These are phyloP conservation scores for Eurois occulta DNA, from an alignment of 2,888 invertebrate genomes.

Conservation along the genomic window DNA sequence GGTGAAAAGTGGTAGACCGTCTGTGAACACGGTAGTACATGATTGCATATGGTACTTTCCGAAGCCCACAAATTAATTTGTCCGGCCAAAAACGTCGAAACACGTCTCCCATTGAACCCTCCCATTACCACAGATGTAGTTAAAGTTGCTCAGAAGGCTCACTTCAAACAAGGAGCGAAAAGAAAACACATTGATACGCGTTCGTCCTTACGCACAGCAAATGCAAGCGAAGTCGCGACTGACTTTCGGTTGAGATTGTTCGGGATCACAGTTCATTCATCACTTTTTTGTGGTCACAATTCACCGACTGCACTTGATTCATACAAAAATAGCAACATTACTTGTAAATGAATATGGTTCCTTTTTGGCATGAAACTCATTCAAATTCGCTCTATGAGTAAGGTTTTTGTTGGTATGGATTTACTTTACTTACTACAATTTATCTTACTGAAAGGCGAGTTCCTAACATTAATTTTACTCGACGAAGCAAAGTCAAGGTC, in stretches of 20 bases:
- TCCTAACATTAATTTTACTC: neutral
- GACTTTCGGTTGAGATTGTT: neutral
- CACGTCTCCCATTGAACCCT: conserved; percentile 44
- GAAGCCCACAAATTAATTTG: conserved; percentile 57
- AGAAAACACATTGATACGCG: neutral
- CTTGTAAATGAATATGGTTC: neutral
- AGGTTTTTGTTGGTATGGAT: neutral
- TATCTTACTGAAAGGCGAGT: neutral
- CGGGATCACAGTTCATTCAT: too few relatives aligned
- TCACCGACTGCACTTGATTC: neutral
- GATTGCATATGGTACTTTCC: neutral
- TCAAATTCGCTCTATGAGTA: neutral
- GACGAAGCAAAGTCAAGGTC: neutral
- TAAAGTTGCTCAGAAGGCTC: neutral
- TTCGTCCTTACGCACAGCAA: neutral
- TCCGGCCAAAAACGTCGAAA: conserved; percentile 52
- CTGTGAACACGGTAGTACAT: too few relatives aligned
- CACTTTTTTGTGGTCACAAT: neutral
- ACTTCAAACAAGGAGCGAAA: neutral
- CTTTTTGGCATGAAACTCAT: neutral
- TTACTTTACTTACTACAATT: neutral
- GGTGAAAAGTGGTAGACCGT: too few relatives aligned
- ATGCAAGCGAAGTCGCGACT: neutral
- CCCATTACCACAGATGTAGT: neutral
- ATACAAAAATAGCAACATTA: neutral